Evolutionary conservation across 2,888 invertebrate species (phyloP).

Genomic region (Junonia oenone): DNA sequence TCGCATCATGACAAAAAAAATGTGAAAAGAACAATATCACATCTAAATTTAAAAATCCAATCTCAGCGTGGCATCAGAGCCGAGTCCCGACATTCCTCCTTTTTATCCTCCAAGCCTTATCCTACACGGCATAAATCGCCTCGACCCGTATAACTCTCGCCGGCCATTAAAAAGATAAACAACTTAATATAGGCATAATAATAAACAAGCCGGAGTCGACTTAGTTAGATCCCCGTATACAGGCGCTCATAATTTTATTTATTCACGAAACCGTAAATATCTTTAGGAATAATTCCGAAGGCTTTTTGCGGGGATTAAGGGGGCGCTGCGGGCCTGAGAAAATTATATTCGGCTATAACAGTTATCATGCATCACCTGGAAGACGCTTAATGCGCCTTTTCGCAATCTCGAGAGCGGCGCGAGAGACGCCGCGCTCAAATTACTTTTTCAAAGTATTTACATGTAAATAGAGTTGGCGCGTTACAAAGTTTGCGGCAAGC

Average conservation of each 20-base stretch:
- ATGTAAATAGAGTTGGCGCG: conserved; percentile 72
- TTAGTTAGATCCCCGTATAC: conserved; percentile 63
- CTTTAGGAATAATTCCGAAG: conserved; percentile 76
- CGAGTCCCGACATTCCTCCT: conserved; percentile 59
- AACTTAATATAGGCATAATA: conserved; percentile 78
- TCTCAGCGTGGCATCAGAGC: conserved; percentile 62
- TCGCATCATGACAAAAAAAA: conserved; percentile 37
- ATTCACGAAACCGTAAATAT: conserved; percentile 79
- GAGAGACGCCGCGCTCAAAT: conserved; percentile 67
- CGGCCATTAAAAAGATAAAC: conserved; percentile 77
- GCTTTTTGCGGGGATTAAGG: conserved; percentile 78
- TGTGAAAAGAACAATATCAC: conserved; percentile 56
- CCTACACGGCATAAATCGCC: conserved; percentile 67
- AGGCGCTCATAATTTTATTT: conserved; percentile 75
- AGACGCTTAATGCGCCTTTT: conserved; percentile 76
- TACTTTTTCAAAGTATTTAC: conserved; percentile 80
- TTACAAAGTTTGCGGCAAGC: conserved; percentile 49
- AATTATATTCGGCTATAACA: conserved; percentile 80
- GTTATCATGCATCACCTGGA: conserved; percentile 80
- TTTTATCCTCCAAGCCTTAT: conserved; percentile 62
- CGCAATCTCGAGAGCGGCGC: conserved; percentile 77
- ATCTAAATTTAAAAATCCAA: conserved; percentile 76
- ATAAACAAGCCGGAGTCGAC: conserved; percentile 67
- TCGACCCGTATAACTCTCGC: conserved; percentile 73
- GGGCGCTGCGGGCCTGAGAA: conserved; percentile 74